Evolutionary conservation across 2,797 vertebrate genomes (phyloP), one percentile per base, ranked within the genome.

Genomic region (Eulemur rubriventer): DNA sequence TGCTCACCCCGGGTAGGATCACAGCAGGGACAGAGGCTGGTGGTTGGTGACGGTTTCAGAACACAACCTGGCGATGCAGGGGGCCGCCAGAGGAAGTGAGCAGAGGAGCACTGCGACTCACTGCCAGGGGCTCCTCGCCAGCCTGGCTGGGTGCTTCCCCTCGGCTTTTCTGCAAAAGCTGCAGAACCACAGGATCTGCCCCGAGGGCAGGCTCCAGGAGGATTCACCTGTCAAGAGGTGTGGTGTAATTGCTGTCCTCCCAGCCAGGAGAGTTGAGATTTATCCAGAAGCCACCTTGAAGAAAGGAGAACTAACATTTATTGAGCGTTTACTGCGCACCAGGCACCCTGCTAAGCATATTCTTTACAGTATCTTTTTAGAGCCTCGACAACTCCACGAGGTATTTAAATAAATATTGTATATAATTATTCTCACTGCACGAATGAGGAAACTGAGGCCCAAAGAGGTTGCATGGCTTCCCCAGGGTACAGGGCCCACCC

Each of bases 101-200:
- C 89, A 46, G 26, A 50, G 11, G 73, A 24, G 12, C 83, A 55
- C 61, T 46, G 16, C 22, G 0, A 50, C 76, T 55, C 80, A 43
- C 20, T 2, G 55, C 30, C 72, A 13, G 28, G 52, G 85, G 33
- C 76, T 50, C 76, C 22, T 61, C 55, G 83, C 10, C 65, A 78
- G 61, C 79, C 13, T 16, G 13, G 41, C 50, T 2, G 46, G 59
- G 96, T 48, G 65, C 69, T 96, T 96, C 91, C 86, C 82, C 89
- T 93, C 0, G 0, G 48, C 55, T 73, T 72, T 83, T 87, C 65
- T 96, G 88, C 78, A 90, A 91, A 95, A 75, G 67, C n/a, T 24
- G 9, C 28, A 0, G 9, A 43, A 70, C 48, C 59, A 22, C 57
- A n/a, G 92, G 46, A 50, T 63, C 41, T 28, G 35, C 4, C 11